A percentile compares a stretch with the other conserved stretches of the same genome.
Evolutionary conservation across 2,888 invertebrate genomes (phyloP).

Genomic region (Chymomyza fuscimana): DNA sequence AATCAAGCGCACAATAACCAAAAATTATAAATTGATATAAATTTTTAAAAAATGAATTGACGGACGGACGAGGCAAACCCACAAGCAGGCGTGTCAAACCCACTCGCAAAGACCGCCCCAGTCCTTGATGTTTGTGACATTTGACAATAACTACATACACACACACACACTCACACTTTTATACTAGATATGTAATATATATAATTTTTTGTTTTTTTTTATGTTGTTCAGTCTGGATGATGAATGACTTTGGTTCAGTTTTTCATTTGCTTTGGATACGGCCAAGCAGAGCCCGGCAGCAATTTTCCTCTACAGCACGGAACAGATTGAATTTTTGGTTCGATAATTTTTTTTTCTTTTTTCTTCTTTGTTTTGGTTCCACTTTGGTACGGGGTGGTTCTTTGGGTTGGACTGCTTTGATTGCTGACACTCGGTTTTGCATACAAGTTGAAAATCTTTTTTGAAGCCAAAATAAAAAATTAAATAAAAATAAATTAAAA

Average conservation of each 20-base stretch:
- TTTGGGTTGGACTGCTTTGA: conserved; percentile 41
- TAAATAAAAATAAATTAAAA: conserved; percentile 69
- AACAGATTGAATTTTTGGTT: neutral
- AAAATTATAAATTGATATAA: conserved; percentile 72
- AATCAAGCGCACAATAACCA: conserved; percentile 63
- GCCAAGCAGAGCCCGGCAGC: neutral
- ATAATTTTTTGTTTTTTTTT: conserved; percentile 35
- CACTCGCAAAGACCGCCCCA: neutral
- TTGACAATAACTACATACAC: conserved; percentile 60
- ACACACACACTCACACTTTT: neutral
- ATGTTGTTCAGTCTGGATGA: conserved; percentile 45
- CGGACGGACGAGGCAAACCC: neutral
- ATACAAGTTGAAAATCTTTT: conserved; percentile 43
- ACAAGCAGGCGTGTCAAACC: neutral
- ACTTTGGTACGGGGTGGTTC: neutral
- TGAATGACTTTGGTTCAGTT: conserved; percentile 66
- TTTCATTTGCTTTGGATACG: conserved; percentile 38
- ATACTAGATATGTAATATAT: neutral
- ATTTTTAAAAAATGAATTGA: conserved; percentile 68
- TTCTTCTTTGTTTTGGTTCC: neutral
- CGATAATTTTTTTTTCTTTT: neutral
- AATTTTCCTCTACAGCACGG: neutral
- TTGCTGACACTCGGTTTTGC: conserved; percentile 49
- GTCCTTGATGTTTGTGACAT: conserved; percentile 61
- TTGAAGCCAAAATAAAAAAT: conserved; percentile 38